Evolutionary conservation across 2,113 vertebrate genomes (phyloP), one percentile per base, ranked within the genome.

Genomic region (Nyctibius bracteatus): DNA sequence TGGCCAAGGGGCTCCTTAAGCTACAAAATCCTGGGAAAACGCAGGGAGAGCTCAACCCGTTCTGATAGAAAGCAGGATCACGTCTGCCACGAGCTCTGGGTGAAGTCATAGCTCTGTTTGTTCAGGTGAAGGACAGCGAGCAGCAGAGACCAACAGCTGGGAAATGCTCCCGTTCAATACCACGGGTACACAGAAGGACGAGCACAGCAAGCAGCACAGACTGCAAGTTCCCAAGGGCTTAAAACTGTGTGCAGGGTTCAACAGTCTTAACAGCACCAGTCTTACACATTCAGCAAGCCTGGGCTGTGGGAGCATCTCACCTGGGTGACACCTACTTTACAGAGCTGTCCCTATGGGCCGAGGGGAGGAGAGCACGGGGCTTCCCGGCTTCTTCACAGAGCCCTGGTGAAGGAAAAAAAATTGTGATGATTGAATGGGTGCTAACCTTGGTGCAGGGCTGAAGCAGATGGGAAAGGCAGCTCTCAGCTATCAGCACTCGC

Each of bases 111-210:
- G 73, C 63, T 70, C 58, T 11, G 20, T 81, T 63, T 70, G 31
- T 28, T 81, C 52, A 90, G 46, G 35, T 67, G 58, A 79, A 86
- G 47, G 57, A 73, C 46, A 83, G n/a, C 33, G 22, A 67, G n/a
- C 31, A 44, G 44, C n/a, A 82, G 49, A 49, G 43, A 61, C 5
- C 16, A 67, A 39, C 52, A 81, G 35, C 18, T 86, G 54, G 43
- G 47, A 77, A 83, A 73, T 1, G 4, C 28, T 81, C 47, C 35
- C 3, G 1, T 49, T 85, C 54, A 47, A 37, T 39, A 23, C 22
- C 33, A 14, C 24, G 30, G 13, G 9, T 30, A 67, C 1, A 1
- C 33, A 71, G 47, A 52, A 89, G 33, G 49, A 58, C 0, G 0
- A 59, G 10, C 21, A 39, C 46, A 51, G 62, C 54, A 41, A 81